Evolutionary conservation across 2,797 vertebrate species (phyloP).

Genomic region (Paramormyrops hopkinsi): DNA sequence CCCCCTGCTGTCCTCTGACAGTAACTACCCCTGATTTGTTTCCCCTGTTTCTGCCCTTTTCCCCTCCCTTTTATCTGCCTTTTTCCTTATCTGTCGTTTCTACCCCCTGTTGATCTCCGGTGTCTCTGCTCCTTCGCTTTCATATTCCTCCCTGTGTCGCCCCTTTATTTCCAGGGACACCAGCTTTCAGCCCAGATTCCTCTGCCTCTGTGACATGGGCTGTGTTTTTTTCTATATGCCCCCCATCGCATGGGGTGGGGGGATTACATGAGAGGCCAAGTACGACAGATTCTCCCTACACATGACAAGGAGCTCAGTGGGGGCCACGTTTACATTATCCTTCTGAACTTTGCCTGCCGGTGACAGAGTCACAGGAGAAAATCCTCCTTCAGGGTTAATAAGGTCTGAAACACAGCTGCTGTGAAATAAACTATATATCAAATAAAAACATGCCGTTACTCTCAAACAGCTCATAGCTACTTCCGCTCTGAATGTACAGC

Average conservation of each 20-base stretch:
- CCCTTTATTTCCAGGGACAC: not conserved
- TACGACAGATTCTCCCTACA: not conserved
- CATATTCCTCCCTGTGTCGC: not conserved
- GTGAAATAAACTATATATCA: not conserved
- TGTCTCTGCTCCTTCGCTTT: not conserved
- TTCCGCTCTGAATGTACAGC: not conserved
- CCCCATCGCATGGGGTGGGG: not conserved
- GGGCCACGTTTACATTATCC: not conserved
- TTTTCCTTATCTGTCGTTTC: not conserved
- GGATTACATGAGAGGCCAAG: not conserved
- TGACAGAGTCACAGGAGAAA: not conserved
- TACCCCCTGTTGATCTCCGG: not conserved
- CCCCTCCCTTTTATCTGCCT: not conserved
- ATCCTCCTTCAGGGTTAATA: not conserved
- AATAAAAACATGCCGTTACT: conserved; percentile 1
- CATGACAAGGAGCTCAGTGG: not conserved
- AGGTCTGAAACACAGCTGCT: conserved; percentile 10
- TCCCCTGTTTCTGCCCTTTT: not conserved
- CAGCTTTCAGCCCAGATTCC: not conserved
- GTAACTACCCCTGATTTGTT: not conserved
- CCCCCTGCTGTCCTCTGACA: not conserved
- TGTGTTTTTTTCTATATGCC: not conserved
- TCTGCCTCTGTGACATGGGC: not conserved
- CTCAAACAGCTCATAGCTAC: not conserved
- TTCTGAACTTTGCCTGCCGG: not conserved